Percentiles rank a stretch among this genome's conserved stretches.
Conservation (phyloP, 2,888 invertebrate species). For the Protophormia terraenovae region DNA sequence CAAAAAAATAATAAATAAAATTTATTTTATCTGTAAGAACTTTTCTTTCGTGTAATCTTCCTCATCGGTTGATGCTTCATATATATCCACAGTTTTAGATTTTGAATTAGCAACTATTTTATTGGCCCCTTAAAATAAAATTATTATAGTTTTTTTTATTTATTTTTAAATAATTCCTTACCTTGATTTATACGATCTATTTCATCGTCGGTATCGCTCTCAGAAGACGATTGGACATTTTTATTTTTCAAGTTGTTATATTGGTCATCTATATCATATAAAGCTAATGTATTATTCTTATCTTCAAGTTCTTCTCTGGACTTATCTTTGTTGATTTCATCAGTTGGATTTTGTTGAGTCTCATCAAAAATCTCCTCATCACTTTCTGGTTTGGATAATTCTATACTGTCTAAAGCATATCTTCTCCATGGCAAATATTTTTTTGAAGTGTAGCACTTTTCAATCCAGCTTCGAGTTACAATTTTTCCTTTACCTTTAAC, state of each 20-base stretch:
- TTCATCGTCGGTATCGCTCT: conserved; percentile 80
- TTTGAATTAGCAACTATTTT: not conserved
- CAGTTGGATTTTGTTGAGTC: conserved; percentile 67
- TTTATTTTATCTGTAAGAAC: not conserved
- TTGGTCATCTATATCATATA: conserved; percentile 4
- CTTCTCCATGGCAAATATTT: conserved; percentile 82
- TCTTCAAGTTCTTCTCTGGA: not conserved
- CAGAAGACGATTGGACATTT: conserved; percentile 69
- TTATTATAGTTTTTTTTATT: not conserved
- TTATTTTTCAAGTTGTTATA: conserved; percentile 12
- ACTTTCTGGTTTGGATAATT: conserved; percentile 75
- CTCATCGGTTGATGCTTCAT: conserved; percentile 78
- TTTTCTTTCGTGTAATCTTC: conserved; percentile 76
- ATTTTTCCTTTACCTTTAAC: conserved; percentile 85
- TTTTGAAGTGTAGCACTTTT: conserved; percentile 84
- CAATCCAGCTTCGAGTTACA: conserved; percentile 89
- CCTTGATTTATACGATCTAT: conserved; percentile 73
- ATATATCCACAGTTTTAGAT: conserved; percentile 69
- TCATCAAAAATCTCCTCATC: conserved; percentile 79
- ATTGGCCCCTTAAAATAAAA: not conserved
- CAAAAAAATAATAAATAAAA: no score
- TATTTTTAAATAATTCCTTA: conserved; percentile 45
- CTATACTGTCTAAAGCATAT: conserved; percentile 76
- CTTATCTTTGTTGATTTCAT: not conserved
- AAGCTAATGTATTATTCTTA: not conserved